Evolutionary conservation across 1,140 invertebrate species (phyloP).

Genomic region (Drosophila nigromelanica): DNA sequence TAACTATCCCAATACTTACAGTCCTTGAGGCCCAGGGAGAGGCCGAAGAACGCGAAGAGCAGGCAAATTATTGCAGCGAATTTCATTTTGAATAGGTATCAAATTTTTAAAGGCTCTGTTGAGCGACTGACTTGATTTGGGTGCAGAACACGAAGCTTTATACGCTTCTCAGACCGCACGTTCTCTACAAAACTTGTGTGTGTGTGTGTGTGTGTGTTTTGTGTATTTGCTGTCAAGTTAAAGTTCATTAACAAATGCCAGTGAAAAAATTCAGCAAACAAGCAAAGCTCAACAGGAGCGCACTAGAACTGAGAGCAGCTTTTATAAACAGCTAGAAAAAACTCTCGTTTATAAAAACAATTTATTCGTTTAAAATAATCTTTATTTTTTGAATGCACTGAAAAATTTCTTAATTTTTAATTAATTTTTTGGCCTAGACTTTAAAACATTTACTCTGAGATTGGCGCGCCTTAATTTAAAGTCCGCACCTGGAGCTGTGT

Average conservation of each 20-base stretch:
- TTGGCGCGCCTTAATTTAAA: not conserved
- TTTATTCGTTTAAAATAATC: too few relatives aligned
- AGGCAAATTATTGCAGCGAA: conserved; percentile 48
- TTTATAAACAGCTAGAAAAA: not conserved
- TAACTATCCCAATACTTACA: conserved; percentile 26
- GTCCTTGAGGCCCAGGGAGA: conserved; percentile 54
- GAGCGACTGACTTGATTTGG: conserved; percentile 41
- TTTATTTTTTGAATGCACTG: too few relatives aligned
- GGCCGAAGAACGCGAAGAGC: conserved; percentile 53
- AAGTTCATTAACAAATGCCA: conserved; percentile 62
- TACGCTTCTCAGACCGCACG: conserved; percentile 18
- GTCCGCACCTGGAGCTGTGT: conserved; percentile 2
- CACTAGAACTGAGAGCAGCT: not conserved
- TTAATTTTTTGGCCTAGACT: too few relatives aligned
- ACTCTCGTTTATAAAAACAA: too few relatives aligned
- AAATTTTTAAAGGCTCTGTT: conserved; percentile 11
- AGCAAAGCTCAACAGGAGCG: not conserved
- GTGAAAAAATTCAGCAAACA: conserved; percentile 48
- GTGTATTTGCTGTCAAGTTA: conserved; percentile 18
- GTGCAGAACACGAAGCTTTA: conserved; percentile 34
- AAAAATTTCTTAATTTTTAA: too few relatives aligned
- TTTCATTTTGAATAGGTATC: conserved; percentile 48
- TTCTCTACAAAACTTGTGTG: not conserved
- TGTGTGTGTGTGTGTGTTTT: conserved; percentile 26
- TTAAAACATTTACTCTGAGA: not conserved